Evolutionary conservation across 2,888 invertebrate genomes (phyloP).

Genomic region (Lithophane socia): DNA sequence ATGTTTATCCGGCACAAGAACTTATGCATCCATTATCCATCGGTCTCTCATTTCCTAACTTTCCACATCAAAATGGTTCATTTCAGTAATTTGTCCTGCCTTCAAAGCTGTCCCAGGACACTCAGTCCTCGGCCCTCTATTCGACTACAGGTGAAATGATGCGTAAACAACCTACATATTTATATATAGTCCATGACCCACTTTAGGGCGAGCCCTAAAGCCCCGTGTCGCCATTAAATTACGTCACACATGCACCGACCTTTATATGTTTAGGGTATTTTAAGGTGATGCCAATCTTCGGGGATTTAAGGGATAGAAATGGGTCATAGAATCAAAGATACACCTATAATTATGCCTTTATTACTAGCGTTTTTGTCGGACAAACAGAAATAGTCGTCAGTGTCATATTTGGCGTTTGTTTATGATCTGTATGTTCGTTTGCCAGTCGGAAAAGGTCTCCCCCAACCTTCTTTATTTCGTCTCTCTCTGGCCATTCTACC

Average conservation of each 20-base stretch:
- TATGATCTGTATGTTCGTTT: too few species aligned
- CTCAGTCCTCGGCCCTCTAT: not conserved
- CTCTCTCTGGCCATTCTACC: too few species aligned
- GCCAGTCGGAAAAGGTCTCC: too few species aligned
- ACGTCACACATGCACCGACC: constrained; percentile 63
- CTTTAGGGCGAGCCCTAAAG: constrained; percentile 52
- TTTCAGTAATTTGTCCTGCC: not conserved
- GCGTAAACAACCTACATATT: constrained; percentile 32
- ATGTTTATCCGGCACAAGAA: too few species aligned
- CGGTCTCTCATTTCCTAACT: too few species aligned
- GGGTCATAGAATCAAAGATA: not conserved
- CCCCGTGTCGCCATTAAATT: constrained; percentile 33
- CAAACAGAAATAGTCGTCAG: too few species aligned
- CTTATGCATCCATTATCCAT: too few species aligned
- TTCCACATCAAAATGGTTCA: not conserved
- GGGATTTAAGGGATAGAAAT: not conserved
- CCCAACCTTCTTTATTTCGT: too few species aligned
- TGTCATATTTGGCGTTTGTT: too few species aligned
- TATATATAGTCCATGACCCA: constrained; percentile 60
- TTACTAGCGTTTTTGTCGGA: too few species aligned
- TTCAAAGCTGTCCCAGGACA: constrained; percentile 1
- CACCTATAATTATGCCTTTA: too few species aligned
- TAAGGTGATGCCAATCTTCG: not conserved
- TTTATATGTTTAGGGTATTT: constrained; percentile 19
- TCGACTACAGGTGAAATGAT: constrained; percentile 19